Evolutionary conservation across 2,113 vertebrate genomes (phyloP).

Genomic region (Pimephales promelas): DNA sequence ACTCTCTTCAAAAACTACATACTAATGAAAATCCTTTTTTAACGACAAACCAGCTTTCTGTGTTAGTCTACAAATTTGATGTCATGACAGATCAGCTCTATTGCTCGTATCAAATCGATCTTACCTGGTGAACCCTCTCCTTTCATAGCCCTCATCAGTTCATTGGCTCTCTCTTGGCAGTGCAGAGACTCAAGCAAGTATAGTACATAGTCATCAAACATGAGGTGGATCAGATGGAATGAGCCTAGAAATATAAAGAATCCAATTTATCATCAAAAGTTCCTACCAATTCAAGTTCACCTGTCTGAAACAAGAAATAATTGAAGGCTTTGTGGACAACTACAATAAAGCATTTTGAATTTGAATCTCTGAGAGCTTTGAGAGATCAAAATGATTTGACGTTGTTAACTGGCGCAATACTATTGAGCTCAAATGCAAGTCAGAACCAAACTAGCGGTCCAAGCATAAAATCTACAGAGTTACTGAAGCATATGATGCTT

Average conservation of each 20-base stretch:
- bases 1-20: background rate
- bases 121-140: conserved; percentile 88
- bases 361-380: background rate
- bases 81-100: background rate
- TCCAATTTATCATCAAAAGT: background rate
- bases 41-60: background rate
- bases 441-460: conserved; percentile 3
- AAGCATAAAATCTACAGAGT: conserved; percentile 45
- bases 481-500: conserved; percentile 65
- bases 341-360: background rate
- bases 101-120: conserved; percentile 43
- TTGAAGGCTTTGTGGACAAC: background rate
- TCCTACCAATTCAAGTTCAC: background rate
- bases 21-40: conserved; percentile 1
- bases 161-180: conserved; percentile 94
- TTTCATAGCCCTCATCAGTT: conserved; percentile 97
- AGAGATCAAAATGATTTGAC: background rate
- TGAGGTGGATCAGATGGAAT: conserved; percentile 97
- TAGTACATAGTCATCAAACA: conserved; percentile 98
- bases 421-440: background rate
- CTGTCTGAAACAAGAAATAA: background rate
- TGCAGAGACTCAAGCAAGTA: conserved; percentile 97
- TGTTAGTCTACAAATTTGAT: background rate
- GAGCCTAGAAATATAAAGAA: conserved; percentile 79
- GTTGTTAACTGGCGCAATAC: background rate